Conservation (phyloP, 2,797 vertebrate genomes). For the Gambelia wislizenii region DNA sequence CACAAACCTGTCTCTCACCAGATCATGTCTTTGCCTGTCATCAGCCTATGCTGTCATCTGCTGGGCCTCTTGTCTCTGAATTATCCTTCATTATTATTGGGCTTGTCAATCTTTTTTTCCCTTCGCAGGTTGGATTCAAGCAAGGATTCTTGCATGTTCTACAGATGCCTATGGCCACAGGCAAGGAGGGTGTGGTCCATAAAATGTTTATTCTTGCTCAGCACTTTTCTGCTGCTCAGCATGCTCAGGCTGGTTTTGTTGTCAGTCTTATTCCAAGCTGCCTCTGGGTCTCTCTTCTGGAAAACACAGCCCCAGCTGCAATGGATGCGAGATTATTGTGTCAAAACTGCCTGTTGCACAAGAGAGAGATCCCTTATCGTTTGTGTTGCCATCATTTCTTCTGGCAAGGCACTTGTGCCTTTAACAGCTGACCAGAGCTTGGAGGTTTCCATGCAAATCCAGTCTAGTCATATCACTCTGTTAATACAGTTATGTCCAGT, state of each 20-base stretch:
- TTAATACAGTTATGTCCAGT: not conserved
- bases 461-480: not conserved
- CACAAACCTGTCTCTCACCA: not conserved
- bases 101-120: not conserved
- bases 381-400: not conserved
- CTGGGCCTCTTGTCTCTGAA: not conserved
- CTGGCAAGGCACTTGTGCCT: not conserved
- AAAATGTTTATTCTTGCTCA: not conserved
- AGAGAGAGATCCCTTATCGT: not conserved
- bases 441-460: not conserved
- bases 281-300: not conserved
- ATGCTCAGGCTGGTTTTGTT: not conserved
- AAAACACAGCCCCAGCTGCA: not conserved
- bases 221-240: slow-evolving; percentile 10
- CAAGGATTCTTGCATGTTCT: not conserved
- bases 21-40: not conserved
- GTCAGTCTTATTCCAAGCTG: not conserved
- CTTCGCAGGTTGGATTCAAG: not conserved
- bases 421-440: not conserved
- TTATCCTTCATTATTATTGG: not conserved
- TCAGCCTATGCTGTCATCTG: not conserved
- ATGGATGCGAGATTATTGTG: not conserved
- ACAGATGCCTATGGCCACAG: slow-evolving; percentile 13
- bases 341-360: not conserved
- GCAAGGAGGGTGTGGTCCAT: slow-evolving; percentile 12